phyloP scores from a whole-genome alignment of 2,888 invertebrate genomes.

The Epinotia demarniana region DNA sequence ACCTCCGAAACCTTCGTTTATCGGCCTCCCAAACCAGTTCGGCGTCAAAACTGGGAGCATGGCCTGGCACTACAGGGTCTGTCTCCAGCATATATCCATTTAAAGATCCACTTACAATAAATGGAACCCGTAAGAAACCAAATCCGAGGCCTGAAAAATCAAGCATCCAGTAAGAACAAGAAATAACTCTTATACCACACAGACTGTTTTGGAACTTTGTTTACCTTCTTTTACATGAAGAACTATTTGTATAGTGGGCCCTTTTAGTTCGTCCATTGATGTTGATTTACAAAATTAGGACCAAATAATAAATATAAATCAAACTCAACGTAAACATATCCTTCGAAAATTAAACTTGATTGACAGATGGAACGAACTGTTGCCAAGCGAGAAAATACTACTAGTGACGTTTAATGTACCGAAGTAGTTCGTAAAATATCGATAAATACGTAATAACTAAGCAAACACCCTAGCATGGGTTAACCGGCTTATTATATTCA shows the following conservation, averaged over 20 bases:
- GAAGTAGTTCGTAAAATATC: background rate
- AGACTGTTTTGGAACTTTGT: background rate
- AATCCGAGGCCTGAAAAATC: constrained; percentile 82
- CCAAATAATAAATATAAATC: constrained; percentile 61
- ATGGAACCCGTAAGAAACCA: constrained; percentile 81
- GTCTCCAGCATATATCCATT: constrained; percentile 88
- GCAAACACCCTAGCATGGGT: too few relatives aligned
- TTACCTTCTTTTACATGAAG: constrained; percentile 87
- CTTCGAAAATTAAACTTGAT: constrained; percentile 61
- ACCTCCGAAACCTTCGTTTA: constrained; percentile 87
- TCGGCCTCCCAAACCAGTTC: constrained; percentile 92
- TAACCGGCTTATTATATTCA: background rate
- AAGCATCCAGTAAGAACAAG: background rate
- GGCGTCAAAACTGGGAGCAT: constrained; percentile 87
- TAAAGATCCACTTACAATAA: constrained; percentile 85
- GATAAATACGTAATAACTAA: constrained; percentile 6
- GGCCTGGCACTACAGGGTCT: constrained; percentile 84
- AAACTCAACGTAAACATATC: constrained; percentile 68
- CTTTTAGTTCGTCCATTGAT: constrained; percentile 86
- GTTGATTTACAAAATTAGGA: constrained; percentile 52
- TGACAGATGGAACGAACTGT: constrained; percentile 20
- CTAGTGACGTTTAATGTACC: constrained; percentile 4
- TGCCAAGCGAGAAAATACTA: constrained; percentile 31
- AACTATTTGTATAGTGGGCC: constrained; percentile 87
- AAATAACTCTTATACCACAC: background rate